Conservation (phyloP, 2,797 vertebrate genomes). For the Parauchenoglanis ngamensis region DNA sequence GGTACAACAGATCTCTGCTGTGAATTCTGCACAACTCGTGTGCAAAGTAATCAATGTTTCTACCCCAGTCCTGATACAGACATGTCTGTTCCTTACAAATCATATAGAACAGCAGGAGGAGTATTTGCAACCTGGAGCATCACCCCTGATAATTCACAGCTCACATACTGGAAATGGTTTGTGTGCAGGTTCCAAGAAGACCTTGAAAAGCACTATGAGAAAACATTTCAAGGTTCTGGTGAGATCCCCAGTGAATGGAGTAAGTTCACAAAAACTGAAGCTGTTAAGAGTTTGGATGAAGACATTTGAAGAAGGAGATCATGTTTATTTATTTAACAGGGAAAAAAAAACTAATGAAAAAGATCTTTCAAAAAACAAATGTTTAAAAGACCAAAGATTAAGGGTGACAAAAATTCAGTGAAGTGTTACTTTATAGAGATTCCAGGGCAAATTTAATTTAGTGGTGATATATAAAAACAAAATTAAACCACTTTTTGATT, state of each 20-base stretch:
- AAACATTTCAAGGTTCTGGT: background rate
- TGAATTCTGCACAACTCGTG: background rate
- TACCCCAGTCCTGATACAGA: background rate
- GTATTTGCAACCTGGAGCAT: background rate
- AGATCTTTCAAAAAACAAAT: too few species aligned
- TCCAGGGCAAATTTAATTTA: too few species aligned
- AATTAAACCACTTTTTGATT: too few species aligned
- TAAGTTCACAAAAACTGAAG: background rate
- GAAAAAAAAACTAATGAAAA: too few species aligned
- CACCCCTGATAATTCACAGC: background rate
- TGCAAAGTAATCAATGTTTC: background rate
- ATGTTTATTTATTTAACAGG: too few species aligned
- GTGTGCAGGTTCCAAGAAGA: constrained; percentile 22
- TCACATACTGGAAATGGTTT: constrained; percentile 33
- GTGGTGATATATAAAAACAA: too few species aligned
- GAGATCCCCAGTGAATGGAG: constrained; percentile 7
- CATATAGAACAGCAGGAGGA: constrained; percentile 9
- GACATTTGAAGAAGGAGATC: background rate
- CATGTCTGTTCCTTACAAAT: background rate
- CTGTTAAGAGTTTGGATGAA: background rate
- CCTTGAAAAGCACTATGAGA: background rate
- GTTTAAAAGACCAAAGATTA: too few species aligned
- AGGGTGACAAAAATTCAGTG: too few species aligned
- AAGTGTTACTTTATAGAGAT: too few species aligned
- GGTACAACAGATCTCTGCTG: background rate